A percentile compares a stretch with the other conserved stretches of the same genome.
These are phyloP conservation scores for Microplitis deprimator DNA, from an alignment of 2,888 invertebrate genomes.

Conservation along the genomic window DNA sequence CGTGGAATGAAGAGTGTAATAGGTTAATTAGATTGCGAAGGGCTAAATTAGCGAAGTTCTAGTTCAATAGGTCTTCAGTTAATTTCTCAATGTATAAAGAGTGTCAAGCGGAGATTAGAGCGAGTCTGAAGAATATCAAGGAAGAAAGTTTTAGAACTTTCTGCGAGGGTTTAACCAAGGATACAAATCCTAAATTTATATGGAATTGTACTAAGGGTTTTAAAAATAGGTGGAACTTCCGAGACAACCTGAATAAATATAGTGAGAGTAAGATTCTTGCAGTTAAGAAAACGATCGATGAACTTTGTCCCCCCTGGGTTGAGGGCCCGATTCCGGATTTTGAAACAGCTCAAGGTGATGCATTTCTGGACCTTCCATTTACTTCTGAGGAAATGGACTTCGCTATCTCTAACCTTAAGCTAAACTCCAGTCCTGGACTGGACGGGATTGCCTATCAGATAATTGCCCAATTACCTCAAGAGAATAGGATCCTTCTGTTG, in stretches of 20 bases:
- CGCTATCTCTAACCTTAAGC: not conserved
- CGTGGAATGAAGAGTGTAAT: constrained; percentile 31
- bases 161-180: not conserved
- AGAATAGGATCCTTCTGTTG: not conserved
- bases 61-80: not conserved
- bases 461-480: not conserved
- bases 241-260: no score
- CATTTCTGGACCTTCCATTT: constrained; percentile 2
- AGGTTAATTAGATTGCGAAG: constrained; percentile 20
- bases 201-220: constrained; percentile 24
- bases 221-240: constrained; percentile 10
- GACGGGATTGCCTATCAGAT: constrained; percentile 30
- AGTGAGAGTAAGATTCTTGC: not conserved
- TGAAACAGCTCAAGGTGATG: not conserved
- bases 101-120: not conserved
- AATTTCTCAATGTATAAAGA: not conserved
- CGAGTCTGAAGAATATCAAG: not conserved
- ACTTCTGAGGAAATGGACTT: constrained; percentile 15
- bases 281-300: not conserved
- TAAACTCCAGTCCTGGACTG: constrained; percentile 7
- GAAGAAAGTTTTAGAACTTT: not conserved
- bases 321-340: not conserved
- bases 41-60: constrained; percentile 17
- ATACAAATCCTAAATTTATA: constrained; percentile 14
- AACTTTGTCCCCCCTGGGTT: constrained; percentile 23